phyloP scores from a whole-genome alignment of 2,888 invertebrate genomes.

The Orgyia antiqua region DNA sequence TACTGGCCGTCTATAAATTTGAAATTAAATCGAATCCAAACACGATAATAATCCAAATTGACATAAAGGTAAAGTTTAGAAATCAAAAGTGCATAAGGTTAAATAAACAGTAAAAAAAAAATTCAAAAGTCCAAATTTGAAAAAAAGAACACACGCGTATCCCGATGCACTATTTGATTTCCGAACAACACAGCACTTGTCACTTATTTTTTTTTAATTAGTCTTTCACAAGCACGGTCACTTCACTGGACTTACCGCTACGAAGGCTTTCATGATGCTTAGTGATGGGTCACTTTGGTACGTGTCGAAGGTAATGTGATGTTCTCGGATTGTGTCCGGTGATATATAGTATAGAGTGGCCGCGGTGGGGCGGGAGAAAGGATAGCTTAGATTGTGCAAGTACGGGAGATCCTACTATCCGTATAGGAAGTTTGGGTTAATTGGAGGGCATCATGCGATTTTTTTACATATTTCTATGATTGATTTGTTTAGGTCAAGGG shows the following conservation, averaged over 20 bases:
- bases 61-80: conserved; percentile 23
- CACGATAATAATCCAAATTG: conserved; percentile 19
- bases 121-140: conserved; percentile 18
- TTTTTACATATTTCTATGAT: conserved; percentile 34
- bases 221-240: conserved; percentile 40
- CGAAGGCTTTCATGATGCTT: conserved; percentile 75
- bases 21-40: no score
- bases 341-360: conserved; percentile 61
- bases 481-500: conserved; percentile 38
- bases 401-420: conserved; percentile 62
- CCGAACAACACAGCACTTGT: conserved; percentile 64
- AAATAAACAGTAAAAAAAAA: no score
- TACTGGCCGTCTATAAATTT: no score
- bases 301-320: conserved; percentile 65
- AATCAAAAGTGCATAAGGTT: conserved; percentile 31
- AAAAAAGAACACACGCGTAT: conserved; percentile 25
- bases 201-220: conserved; percentile 27
- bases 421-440: conserved; percentile 65
- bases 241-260: conserved; percentile 71
- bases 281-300: conserved; percentile 70
- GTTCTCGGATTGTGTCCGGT: conserved; percentile 46
- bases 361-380: conserved; percentile 74
- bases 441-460: conserved; percentile 62
- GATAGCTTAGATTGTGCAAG: conserved; percentile 69
- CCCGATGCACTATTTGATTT: conserved; percentile 55